These are phyloP conservation scores for Colletes latitarsis DNA, from an alignment of 1,140 invertebrate species.

Conservation along the genomic window DNA sequence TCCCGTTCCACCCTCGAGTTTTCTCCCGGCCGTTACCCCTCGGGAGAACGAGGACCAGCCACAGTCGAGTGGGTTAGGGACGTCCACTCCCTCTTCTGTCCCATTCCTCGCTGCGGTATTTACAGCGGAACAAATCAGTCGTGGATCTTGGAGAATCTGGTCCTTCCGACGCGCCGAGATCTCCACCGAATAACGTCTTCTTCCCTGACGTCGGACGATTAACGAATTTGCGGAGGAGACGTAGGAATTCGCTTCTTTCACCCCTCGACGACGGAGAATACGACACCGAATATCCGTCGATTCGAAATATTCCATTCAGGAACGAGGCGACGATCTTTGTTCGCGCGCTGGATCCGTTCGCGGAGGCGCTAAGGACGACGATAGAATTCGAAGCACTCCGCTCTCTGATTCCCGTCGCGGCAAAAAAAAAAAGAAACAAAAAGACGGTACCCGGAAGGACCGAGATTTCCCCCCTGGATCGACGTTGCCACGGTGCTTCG, in stretches of 20 bases:
- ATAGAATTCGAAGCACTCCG: not conserved
- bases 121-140: slow-evolving; percentile 29
- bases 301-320: not conserved
- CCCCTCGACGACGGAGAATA: too few relatives aligned
- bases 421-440: not conserved
- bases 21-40: not conserved
- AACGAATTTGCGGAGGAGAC: not conserved
- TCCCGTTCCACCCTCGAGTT: not conserved
- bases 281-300: not conserved
- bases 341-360: too few relatives aligned
- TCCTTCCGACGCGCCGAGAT: too few relatives aligned
- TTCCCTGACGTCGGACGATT: not conserved
- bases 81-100: not conserved
- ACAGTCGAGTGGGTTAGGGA: not conserved
- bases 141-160: slow-evolving; percentile 27
- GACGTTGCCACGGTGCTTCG: not conserved
- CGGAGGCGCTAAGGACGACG: not conserved
- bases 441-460: not conserved
- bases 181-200: not conserved
- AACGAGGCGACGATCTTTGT: not conserved
- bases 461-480: not conserved
- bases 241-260: not conserved
- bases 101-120: slow-evolving; percentile 28
- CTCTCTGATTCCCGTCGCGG: not conserved
- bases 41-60: not conserved